phyloP scores from a whole-genome alignment of 1,140 invertebrate genomes.

The Battus philenor region DNA sequence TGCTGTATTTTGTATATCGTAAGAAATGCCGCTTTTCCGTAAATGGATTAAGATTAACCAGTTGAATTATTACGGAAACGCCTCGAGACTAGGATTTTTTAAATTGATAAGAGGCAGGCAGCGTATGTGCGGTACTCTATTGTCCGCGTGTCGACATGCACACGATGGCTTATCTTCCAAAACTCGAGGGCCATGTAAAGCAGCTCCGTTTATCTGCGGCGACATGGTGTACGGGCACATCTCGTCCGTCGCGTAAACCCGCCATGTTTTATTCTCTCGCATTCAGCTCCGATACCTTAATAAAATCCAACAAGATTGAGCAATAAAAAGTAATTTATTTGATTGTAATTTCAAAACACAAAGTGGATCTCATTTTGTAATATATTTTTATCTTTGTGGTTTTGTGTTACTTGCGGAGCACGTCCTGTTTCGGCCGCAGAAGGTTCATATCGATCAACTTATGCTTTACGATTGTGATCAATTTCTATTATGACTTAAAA shows the following conservation, averaged over 20 bases:
- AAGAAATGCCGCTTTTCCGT: slow-evolving; percentile 13
- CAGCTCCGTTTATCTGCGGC: slow-evolving; percentile 48
- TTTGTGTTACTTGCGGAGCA: slow-evolving; percentile 56
- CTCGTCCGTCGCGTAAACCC: slow-evolving; percentile 60
- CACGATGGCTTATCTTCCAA: slow-evolving; percentile 55
- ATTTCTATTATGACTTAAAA: slow-evolving; percentile 36
- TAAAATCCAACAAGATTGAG: slow-evolving; percentile 74
- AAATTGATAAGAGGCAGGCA: slow-evolving; percentile 17
- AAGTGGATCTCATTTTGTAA: slow-evolving; percentile 69
- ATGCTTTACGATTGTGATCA: slow-evolving; percentile 41
- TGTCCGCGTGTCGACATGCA: slow-evolving; percentile 48
- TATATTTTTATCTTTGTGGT: slow-evolving; percentile 70
- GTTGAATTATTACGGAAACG: slow-evolving; percentile 17
- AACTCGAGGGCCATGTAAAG: slow-evolving; percentile 55
- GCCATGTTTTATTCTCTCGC: slow-evolving; percentile 66
- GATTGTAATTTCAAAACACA: slow-evolving; percentile 74
- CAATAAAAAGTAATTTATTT: slow-evolving; percentile 76
- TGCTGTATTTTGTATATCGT: slow-evolving; percentile 1
- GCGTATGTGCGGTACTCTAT: slow-evolving; percentile 24
- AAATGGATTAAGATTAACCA: slow-evolving; percentile 16
- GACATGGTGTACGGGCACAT: slow-evolving; percentile 44
- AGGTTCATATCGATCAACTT: too few species aligned
- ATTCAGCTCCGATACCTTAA: slow-evolving; percentile 68
- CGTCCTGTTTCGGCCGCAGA: slow-evolving; percentile 45
- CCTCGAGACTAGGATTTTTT: slow-evolving; percentile 8